These are phyloP conservation scores for Phasianus colchicus DNA, from an alignment of 2,113 vertebrate species.

Conservation along the genomic window DNA sequence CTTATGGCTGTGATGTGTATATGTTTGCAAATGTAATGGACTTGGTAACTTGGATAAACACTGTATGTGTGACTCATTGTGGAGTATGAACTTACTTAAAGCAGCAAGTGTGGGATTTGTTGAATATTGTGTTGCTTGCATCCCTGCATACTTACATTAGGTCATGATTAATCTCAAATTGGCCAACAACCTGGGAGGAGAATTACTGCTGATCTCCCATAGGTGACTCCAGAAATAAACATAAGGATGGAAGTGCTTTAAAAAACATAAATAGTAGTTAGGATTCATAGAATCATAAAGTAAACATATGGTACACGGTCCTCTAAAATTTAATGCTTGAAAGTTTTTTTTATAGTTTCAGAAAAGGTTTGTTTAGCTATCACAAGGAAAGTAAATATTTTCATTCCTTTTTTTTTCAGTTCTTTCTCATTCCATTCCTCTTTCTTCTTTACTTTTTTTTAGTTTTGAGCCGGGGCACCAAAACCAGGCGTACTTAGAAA, in stretches of 20 bases:
- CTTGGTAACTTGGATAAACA: conserved; percentile 63
- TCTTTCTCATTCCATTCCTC: background rate
- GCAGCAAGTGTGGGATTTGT: conserved; percentile 26
- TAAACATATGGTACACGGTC: conserved; percentile 43
- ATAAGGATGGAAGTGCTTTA: conserved; percentile 34
- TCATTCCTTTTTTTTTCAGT: background rate
- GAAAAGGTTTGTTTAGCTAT: conserved; percentile 26
- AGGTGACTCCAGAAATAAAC: conserved; percentile 50
- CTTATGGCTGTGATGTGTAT: conserved; percentile 46
- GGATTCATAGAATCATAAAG: conserved; percentile 48
- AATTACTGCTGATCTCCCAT: conserved; percentile 26
- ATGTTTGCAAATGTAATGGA: conserved; percentile 44
- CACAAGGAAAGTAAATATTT: conserved; percentile 39
- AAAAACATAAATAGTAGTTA: conserved; percentile 41
- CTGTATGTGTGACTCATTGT: conserved; percentile 31
- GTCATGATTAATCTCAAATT: conserved; percentile 54
- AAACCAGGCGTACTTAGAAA: background rate
- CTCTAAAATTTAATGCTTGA: conserved; percentile 38
- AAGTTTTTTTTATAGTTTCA: conserved; percentile 38
- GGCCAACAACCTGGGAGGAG: background rate
- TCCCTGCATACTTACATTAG: conserved; percentile 37
- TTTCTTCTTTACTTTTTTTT: background rate
- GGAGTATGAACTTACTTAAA: conserved; percentile 50
- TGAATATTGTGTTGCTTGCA: conserved; percentile 30
- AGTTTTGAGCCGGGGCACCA: background rate